Evolutionary conservation across 2,797 vertebrate genomes (phyloP).

Genomic region (Gephyroberyx darwinii): DNA sequence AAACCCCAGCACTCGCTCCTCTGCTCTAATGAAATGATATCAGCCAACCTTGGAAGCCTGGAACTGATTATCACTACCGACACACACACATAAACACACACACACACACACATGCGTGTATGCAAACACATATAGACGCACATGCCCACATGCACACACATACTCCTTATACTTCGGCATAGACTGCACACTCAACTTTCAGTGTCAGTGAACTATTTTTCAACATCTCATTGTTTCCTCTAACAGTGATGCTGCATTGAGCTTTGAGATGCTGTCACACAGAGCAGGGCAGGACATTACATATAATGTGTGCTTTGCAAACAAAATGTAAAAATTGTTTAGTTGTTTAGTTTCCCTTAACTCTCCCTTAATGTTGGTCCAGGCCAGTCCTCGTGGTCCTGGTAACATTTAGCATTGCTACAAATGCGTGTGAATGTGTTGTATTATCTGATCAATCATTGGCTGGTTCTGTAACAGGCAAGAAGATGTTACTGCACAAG

Average conservation of each 20-base stretch:
- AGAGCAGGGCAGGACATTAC: conserved; percentile 30
- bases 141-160: conserved; percentile 11
- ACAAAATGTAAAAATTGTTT: conserved; percentile 43
- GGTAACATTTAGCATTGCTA: conserved; percentile 57
- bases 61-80: conserved; percentile 76
- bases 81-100: conserved; percentile 21
- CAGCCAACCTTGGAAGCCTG: conserved; percentile 67
- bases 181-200: conserved; percentile 6
- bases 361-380: conserved; percentile 15
- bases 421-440: background rate
- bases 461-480: background rate
- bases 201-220: background rate
- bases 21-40: conserved; percentile 79
- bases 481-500: background rate
- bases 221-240: conserved; percentile 18
- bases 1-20: conserved; percentile 64
- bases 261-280: conserved; percentile 17
- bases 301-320: conserved; percentile 44
- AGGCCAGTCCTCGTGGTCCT: conserved; percentile 33
- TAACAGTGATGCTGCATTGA: background rate
- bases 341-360: conserved; percentile 44
- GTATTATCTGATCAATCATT: background rate
- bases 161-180: background rate
- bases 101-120: conserved; percentile 31
- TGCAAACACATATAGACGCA: conserved; percentile 30